Percentiles rank a stretch among this genome's conserved stretches.
Evolutionary conservation across 1,140 invertebrate species (phyloP).

Genomic region (Euglossa dilemma): DNA sequence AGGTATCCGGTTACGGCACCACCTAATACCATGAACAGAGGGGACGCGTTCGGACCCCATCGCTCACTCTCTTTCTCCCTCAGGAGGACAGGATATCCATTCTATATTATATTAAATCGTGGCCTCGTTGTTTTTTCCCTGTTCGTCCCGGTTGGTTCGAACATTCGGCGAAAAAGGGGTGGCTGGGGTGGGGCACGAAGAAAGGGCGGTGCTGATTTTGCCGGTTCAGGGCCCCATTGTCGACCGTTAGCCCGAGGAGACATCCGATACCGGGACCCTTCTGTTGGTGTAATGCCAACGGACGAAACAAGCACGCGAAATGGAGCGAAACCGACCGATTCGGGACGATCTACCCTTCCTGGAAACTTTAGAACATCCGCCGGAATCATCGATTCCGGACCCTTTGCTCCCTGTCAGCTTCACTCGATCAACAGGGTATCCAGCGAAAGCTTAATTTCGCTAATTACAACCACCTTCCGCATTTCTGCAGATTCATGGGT

Average conservation of each 20-base stretch:
- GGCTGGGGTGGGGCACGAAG: constrained; percentile 66
- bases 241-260: constrained; percentile 58
- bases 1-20: constrained; percentile 70
- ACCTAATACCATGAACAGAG: constrained; percentile 66
- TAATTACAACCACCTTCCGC: constrained; percentile 33
- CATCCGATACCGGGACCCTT: constrained; percentile 71
- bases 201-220: constrained; percentile 79
- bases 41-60: constrained; percentile 59
- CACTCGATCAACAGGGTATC: neutral
- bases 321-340: constrained; percentile 76
- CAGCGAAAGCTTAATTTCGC: constrained; percentile 57
- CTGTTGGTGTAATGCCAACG: constrained; percentile 42
- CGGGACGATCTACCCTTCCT: constrained; percentile 67
- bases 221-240: constrained; percentile 70
- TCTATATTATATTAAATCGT: constrained; percentile 72
- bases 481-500: neutral
- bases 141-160: neutral
- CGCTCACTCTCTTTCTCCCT: constrained; percentile 40
- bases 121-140: constrained; percentile 13
- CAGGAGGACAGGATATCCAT: constrained; percentile 73
- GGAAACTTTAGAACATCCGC: constrained; percentile 76
- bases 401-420: neutral
- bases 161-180: constrained; percentile 61
- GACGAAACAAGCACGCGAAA: constrained; percentile 62
- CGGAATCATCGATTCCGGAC: constrained; percentile 71